A percentile compares a stretch with the other conserved stretches of the same genome.
Conservation (phyloP, 2,113 vertebrate genomes). For the Acrocephalus kingi region DNA sequence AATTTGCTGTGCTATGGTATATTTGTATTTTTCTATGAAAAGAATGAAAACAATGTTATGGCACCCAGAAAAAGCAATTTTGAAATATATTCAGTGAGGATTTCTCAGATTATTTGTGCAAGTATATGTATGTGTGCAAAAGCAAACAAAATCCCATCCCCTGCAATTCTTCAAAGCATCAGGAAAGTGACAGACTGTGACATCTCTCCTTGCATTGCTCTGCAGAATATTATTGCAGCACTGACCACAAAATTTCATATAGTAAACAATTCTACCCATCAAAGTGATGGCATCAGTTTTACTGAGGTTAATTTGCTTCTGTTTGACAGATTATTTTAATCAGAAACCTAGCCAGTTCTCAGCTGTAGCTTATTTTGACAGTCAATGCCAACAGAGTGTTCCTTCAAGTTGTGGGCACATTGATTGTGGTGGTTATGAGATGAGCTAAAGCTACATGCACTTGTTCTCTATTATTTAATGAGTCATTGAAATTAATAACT, state of each 20-base stretch:
- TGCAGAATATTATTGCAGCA: neutral
- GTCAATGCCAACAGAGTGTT: constrained; percentile 47
- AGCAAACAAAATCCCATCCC: neutral
- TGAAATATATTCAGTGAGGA: constrained; percentile 1
- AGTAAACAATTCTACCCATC: neutral
- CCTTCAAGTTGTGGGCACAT: constrained; percentile 31
- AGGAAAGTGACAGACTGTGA: neutral
- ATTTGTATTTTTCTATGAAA: neutral
- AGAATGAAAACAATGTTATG: neutral
- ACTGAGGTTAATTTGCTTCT: constrained; percentile 28
- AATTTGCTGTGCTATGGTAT: neutral
- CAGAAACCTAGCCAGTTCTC: constrained; percentile 27
- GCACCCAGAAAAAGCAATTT: neutral
- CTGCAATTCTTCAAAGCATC: neutral
- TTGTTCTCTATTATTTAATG: constrained; percentile 58
- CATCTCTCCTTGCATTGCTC: neutral
- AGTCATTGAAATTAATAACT: constrained; percentile 68
- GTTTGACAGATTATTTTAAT: constrained; percentile 29
- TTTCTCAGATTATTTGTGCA: neutral
- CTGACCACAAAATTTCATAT: neutral
- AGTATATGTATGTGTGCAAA: neutral
- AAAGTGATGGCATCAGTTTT: neutral
- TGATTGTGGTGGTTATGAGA: constrained; percentile 32
- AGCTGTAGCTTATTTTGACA: constrained; percentile 48
- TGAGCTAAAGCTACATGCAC: constrained; percentile 13